phyloP scores from a whole-genome alignment of 2,888 invertebrate species.

The Hydrotaea diabolus region DNA sequence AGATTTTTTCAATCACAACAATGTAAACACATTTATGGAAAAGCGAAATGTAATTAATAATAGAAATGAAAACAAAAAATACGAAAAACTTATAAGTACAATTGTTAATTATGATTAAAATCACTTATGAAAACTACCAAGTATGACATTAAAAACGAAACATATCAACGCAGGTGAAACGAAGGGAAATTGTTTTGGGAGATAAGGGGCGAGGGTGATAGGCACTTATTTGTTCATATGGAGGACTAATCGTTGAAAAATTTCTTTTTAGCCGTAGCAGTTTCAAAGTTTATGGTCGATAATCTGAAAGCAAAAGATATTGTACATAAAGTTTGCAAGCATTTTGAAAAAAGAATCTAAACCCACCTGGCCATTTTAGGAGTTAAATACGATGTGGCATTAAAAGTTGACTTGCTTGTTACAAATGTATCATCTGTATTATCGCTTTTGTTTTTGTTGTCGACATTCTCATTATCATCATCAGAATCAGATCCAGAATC shows the following conservation, averaged over 20 bases:
- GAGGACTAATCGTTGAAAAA: slow-evolving; percentile 69
- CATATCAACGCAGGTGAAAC: not conserved
- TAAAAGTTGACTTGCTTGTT: slow-evolving; percentile 54
- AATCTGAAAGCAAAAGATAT: slow-evolving; percentile 65
- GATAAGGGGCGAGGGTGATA: not conserved
- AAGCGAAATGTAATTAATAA: not conserved
- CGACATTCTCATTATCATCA: slow-evolving; percentile 35
- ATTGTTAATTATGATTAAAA: not conserved
- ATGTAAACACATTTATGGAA: not conserved
- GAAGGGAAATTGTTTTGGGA: not conserved
- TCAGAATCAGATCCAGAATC: not conserved
- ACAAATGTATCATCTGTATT: slow-evolving; percentile 54
- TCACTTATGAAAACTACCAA: not conserved
- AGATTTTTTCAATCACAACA: not conserved
- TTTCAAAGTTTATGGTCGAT: slow-evolving; percentile 70
- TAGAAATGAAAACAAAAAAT: not conserved
- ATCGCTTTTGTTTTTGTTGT: slow-evolving; percentile 48
- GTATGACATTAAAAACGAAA: slow-evolving; percentile 12
- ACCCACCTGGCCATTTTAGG: slow-evolving; percentile 71
- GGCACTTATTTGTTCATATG: slow-evolving; percentile 25
- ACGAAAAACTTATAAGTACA: not conserved
- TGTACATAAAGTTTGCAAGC: no score
- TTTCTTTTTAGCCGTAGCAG: slow-evolving; percentile 71
- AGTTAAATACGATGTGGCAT: slow-evolving; percentile 60
- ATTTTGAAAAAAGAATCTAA: not conserved